Conservation (phyloP, 2,888 invertebrate species). For the Caenorhabditis virilis region DNA sequence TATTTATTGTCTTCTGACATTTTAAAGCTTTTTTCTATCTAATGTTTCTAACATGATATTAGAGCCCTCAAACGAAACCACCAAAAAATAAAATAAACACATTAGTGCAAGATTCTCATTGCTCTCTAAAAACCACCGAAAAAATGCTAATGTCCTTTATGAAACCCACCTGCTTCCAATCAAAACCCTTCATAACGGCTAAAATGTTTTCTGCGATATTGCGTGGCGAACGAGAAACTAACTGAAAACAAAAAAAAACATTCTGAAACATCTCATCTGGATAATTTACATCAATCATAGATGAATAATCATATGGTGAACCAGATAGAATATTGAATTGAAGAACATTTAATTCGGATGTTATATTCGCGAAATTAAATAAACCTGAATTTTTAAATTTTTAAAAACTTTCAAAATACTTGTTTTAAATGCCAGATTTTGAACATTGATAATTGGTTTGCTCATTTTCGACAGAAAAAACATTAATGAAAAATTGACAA, state of each 20-base stretch:
- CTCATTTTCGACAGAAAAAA: too few species aligned
- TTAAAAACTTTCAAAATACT: too few species aligned
- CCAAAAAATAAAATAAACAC: too few species aligned
- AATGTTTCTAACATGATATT: too few species aligned
- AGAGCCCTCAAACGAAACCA: too few species aligned
- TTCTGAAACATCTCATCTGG: background rate
- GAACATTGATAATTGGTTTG: too few species aligned
- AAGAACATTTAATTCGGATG: slow-evolving; percentile 17
- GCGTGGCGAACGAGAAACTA: slow-evolving; percentile 33
- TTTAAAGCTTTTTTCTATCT: too few species aligned
- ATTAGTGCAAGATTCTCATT: too few species aligned
- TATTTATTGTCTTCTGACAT: too few species aligned
- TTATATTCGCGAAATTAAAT: slow-evolving; percentile 24
- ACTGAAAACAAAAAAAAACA: slow-evolving; percentile 13
- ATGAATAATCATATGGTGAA: slow-evolving; percentile 18
- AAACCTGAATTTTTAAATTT: slow-evolving; percentile 6
- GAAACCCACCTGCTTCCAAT: slow-evolving; percentile 34
- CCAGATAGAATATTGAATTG: slow-evolving; percentile 25
- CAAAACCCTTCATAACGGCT: slow-evolving; percentile 26
- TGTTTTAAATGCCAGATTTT: too few species aligned
- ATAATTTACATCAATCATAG: slow-evolving; percentile 28
- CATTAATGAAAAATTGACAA: too few species aligned
- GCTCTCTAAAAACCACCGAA: background rate
- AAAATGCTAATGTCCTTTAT: background rate
- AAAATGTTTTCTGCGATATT: slow-evolving; percentile 40